Evolutionary conservation across 2,113 vertebrate species (phyloP).

Genomic region (Pipra filicauda): DNA sequence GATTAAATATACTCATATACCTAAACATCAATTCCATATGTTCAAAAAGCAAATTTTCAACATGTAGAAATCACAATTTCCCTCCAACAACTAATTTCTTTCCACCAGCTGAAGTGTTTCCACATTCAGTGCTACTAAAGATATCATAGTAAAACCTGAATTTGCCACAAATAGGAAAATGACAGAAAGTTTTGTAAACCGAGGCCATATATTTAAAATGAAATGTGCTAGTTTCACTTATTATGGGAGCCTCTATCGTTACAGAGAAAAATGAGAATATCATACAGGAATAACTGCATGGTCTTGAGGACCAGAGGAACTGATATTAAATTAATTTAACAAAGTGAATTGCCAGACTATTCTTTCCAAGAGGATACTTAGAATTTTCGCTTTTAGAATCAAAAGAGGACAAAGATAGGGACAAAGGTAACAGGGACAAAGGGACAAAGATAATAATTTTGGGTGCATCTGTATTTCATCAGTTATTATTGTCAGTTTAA

Average conservation of each 20-base stretch:
- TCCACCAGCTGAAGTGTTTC: background rate
- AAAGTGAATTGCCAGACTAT: background rate
- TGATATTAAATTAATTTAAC: constrained; percentile 6
- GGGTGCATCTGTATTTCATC: background rate
- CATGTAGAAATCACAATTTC: background rate
- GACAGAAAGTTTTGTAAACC: constrained; percentile 29
- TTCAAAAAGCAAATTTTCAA: background rate
- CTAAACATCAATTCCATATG: background rate
- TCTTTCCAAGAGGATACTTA: background rate
- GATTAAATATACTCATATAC: background rate
- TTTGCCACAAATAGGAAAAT: constrained; percentile 34
- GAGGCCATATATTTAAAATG: background rate
- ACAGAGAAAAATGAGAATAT: background rate
- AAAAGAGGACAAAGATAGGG: too few relatives aligned
- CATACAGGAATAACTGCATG: background rate
- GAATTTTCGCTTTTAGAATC: background rate
- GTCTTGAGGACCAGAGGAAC: background rate
- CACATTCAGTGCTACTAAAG: background rate
- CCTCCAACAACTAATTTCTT: background rate
- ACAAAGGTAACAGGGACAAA: background rate
- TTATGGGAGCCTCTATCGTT: background rate
- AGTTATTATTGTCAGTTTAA: background rate
- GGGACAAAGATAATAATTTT: background rate
- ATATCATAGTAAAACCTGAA: constrained; percentile 1
- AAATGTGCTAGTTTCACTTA: background rate